Base-by-base conservation (phyloP, 2,888 invertebrate genomes). In the Euplexia lucipara region DNA sequence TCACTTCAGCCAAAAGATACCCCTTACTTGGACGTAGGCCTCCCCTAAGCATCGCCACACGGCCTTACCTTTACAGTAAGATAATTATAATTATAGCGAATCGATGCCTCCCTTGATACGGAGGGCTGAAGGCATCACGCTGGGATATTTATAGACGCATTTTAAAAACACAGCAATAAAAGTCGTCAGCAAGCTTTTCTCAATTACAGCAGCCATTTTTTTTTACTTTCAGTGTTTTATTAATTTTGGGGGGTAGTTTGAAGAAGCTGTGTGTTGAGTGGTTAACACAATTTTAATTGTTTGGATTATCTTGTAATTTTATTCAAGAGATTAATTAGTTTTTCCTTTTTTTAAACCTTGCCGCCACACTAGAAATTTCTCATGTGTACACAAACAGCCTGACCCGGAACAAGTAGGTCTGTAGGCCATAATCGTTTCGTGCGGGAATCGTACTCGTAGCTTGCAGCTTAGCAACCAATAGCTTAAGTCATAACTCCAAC, bases 61-160 rank as follows among this genome's bases (percentile, higher is more conserved):
- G 12, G 18, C 12, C n/a, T 18, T 26, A 26, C 10, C n/a, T 54
- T 62, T 0, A 20, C 30, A 2, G 1, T 37, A 37, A 45, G 16
- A 47, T 39, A 62, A 47, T 32, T 32, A 47, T 8, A 56, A 60
- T 60, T 44, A 18, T 42, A 26, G 34, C 9, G 3, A 34, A 39
- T 47, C 32, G 48, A 34, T 41, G 18, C n/a, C 18, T n/a, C 32
- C 32, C 22, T n/a, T 32, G 32, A 3, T 9, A 62, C 14, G 30
- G 59, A 37, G 82, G 84, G 86, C 82, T 83, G 75, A 66, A 77
- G 84, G 79, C 83, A 86, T 83, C 91, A 86, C 82, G 91, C 91
- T 90, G 91, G 76, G 88, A 90, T 90, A 88, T 91, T 90, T 89
- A 91, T 89, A 83, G 83, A 79, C 59, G 79, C 77, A 66, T 70